These are phyloP conservation scores for Trichechus manatus DNA, from an alignment of 2,113 vertebrate species.

Conservation along the genomic window DNA sequence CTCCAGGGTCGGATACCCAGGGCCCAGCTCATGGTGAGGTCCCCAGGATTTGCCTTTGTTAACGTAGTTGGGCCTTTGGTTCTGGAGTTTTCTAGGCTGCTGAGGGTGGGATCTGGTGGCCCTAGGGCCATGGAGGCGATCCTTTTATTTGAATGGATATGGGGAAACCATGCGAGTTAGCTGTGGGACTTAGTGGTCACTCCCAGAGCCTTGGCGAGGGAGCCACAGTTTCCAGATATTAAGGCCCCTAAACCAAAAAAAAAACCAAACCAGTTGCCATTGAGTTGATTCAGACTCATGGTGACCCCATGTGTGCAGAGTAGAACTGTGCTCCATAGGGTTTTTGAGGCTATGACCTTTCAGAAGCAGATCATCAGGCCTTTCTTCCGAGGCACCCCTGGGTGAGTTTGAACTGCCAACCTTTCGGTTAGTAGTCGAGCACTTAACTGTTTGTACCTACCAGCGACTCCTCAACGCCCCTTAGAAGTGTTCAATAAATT, in stretches of 20 bases:
- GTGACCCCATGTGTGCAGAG: not conserved
- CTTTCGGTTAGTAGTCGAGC: not conserved
- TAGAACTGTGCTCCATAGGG: not conserved
- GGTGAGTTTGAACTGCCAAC: not conserved
- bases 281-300: not conserved
- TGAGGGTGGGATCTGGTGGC: not conserved
- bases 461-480: not conserved
- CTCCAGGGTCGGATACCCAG: not conserved
- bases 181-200: not conserved
- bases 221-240: not conserved
- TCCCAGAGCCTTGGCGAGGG: not conserved
- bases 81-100: constrained; percentile 34
- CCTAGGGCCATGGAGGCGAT: not conserved
- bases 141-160: not conserved
- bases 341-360: not conserved
- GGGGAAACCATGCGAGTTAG: not conserved
- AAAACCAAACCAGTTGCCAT: not conserved
- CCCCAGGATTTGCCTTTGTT: not conserved
- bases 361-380: not conserved
- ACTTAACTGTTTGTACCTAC: not conserved
- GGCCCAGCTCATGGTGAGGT: not conserved
- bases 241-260: not conserved
- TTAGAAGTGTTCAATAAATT: not conserved
- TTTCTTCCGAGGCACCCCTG: not conserved
- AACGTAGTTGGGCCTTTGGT: constrained; percentile 2